Percentiles rank a stretch among this genome's conserved stretches.
Evolutionary conservation across 2,888 invertebrate species (phyloP).

Genomic region (Apotomis betuletana): DNA sequence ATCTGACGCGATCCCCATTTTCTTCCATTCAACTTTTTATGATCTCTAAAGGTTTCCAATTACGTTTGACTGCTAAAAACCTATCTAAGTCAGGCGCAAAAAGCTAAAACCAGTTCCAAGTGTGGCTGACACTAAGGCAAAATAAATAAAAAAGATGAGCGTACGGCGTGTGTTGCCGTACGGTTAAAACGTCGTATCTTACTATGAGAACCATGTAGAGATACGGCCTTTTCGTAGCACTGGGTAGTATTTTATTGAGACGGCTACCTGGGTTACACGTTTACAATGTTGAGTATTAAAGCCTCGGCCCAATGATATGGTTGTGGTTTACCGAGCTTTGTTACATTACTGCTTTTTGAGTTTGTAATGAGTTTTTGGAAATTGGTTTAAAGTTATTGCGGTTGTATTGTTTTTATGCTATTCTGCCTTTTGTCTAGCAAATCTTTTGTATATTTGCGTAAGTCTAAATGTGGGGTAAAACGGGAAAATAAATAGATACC

Average conservation of each 20-base stretch:
- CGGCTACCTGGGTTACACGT: no score
- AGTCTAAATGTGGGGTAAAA: no score
- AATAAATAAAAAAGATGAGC: constrained; percentile 44
- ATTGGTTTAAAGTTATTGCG: neutral
- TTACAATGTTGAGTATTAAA: neutral
- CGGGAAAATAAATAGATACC: no score
- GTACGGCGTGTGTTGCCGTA: constrained; percentile 47
- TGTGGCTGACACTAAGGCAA: constrained; percentile 48
- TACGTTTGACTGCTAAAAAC: constrained; percentile 44
- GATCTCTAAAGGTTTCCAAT: constrained; percentile 35
- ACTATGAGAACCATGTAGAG: no score
- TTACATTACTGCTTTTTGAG: constrained; percentile 20
- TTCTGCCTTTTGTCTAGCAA: no score
- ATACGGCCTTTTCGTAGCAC: no score
- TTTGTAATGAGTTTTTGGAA: constrained; percentile 31
- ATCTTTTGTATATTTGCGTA: no score
- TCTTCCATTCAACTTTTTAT: constrained; percentile 29
- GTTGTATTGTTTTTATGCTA: neutral
- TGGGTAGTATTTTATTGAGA: no score
- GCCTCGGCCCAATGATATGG: constrained; percentile 29
- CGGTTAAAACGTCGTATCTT: constrained; percentile 43
- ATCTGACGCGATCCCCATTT: constrained; percentile 23
- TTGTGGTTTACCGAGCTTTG: constrained; percentile 32
- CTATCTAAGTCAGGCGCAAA: constrained; percentile 47
- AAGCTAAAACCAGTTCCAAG: constrained; percentile 41